Conservation (phyloP, 2,797 vertebrate genomes). For the Pseudochirops corinnae region DNA sequence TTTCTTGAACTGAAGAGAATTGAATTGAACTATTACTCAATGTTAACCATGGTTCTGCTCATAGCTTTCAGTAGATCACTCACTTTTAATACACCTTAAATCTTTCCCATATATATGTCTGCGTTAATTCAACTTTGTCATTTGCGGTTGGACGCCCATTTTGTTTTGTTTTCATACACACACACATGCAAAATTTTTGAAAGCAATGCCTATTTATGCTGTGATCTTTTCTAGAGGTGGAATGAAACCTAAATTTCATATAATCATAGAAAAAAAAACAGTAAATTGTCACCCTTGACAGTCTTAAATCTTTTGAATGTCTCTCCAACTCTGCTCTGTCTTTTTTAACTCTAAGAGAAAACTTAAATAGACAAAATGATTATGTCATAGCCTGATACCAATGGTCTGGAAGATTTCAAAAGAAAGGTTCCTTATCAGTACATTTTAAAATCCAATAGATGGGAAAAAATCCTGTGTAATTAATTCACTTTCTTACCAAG, state of each 20-base stretch:
- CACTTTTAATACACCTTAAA: background rate
- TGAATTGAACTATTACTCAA: too few relatives aligned
- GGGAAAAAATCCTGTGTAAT: background rate
- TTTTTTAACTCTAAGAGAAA: background rate
- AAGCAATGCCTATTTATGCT: background rate
- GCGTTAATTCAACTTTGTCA: background rate
- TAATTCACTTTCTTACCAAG: background rate
- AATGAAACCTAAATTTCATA: background rate
- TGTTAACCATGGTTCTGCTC: background rate
- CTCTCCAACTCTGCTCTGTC: background rate
- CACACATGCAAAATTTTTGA: background rate
- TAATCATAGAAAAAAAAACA: background rate
- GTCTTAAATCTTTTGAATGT: background rate
- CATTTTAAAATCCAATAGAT: background rate
- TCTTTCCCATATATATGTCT: background rate
- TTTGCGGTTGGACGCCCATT: rapidly evolving
- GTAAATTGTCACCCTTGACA: background rate
- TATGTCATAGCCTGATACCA: background rate
- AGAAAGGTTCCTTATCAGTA: background rate
- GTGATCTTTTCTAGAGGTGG: background rate
- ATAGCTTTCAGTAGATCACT: background rate
- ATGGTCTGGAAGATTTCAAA: background rate
- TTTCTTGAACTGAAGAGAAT: too few relatives aligned
- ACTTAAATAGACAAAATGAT: background rate
- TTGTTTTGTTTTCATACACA: background rate